Evolutionary conservation across 2,113 vertebrate species (phyloP).

Genomic region (Siniperca knerii): DNA sequence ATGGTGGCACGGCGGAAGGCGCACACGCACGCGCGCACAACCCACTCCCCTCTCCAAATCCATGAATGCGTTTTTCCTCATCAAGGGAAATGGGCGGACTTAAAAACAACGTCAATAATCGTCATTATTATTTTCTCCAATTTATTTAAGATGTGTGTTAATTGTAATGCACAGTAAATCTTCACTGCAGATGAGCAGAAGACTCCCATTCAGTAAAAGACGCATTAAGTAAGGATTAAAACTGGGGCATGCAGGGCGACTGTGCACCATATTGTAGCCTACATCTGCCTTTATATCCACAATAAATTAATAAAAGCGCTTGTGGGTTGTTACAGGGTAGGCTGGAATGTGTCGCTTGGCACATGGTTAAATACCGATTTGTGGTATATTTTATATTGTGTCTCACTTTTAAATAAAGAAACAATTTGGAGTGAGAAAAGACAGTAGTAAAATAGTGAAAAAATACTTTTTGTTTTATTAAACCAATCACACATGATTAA

Average conservation of each 20-base stretch:
- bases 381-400: not conserved
- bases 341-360: slow-evolving; percentile 11
- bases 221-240: slow-evolving; percentile 80
- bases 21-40: not conserved
- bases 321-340: slow-evolving; percentile 22
- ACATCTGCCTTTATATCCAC: slow-evolving; percentile 76
- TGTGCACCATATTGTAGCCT: slow-evolving; percentile 64
- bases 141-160: slow-evolving; percentile 61
- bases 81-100: not conserved
- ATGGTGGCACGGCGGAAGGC: not conserved
- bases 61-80: not conserved
- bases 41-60: not conserved
- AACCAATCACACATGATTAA: not conserved
- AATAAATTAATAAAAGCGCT: slow-evolving; percentile 48
- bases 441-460: not conserved
- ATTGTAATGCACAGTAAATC: slow-evolving; percentile 71
- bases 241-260: slow-evolving; percentile 48
- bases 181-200: slow-evolving; percentile 53
- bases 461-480: not conserved
- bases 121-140: slow-evolving; percentile 15
- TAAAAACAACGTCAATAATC: not conserved
- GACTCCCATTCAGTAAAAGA: slow-evolving; percentile 60
- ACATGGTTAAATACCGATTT: slow-evolving; percentile 20
- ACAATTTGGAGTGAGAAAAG: not conserved
- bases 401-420: not conserved